Base-by-base conservation (phyloP, 2,888 invertebrate genomes). In the Cephus pygmeus region DNA sequence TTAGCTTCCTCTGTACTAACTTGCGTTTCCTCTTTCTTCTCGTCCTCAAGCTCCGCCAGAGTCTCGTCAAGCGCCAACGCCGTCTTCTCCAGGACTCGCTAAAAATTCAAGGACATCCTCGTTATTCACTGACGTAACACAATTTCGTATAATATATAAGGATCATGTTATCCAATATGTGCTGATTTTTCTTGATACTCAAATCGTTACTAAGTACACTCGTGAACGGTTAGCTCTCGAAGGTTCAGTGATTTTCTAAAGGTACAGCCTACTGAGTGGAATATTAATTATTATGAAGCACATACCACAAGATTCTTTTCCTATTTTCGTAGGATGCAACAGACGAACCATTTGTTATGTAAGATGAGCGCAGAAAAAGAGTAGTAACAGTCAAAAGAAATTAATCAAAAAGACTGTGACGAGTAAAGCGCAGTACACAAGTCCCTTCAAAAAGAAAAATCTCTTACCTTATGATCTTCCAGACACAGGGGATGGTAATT, bases 401-500 rank as follows among this genome's bases (percentile, higher is more conserved):
- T 56, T 56, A 56, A 56, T 56, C 23, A 56, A 23, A 23, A 23
- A 23, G 40, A 40, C 40, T 40, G 40, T 40, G 23, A 40, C 15
- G 2, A 40, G 23, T 56, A 23, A 56, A 15, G 56, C 56, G 56
- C 23, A 23, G 9, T 56, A 9, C 23, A 2, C 15, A 23, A 56
- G 23, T 15, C 23, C 23, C 9, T 56, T 23, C 9, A 56, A 56
- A 56, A 23, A 34, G 0, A 69, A 15, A 69, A 31, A 6, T 30
- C n/a, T 81, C 88, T 85, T 88, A 96, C 96, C 94, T 96, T 96
- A 88, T 95, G 95, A 89, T 98, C 98, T 83, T 98, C 97, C 85
- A 96, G 95, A 92, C 98, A 98, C 56, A 96, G 91, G 0, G 98
- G 98, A 93, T 98, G 98, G 90, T 97, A 98, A 85, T 95, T 95